These are phyloP conservation scores for Actinernus sp. DNA, from an alignment of 92 coral and sea anemone species.

Conservation along the genomic window DNA sequence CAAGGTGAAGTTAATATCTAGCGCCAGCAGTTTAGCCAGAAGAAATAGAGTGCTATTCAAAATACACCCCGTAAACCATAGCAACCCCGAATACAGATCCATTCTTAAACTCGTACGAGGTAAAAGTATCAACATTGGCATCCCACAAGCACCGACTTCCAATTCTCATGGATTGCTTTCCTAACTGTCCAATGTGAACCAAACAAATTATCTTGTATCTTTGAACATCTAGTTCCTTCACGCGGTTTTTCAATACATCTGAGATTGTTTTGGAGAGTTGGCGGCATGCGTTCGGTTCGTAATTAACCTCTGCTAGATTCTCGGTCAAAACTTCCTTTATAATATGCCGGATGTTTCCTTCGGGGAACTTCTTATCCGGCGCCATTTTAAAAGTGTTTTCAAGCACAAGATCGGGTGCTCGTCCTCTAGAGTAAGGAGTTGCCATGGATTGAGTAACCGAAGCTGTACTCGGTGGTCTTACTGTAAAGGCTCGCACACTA, in stretches of 20 bases:
- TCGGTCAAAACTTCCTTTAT: slow-evolving; percentile 79
- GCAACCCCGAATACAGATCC: slow-evolving; percentile 92
- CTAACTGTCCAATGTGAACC: slow-evolving; percentile 94
- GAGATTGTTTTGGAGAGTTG: slow-evolving; percentile 87
- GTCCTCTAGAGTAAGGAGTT: slow-evolving; percentile 54
- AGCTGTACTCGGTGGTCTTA: slow-evolving; percentile 46
- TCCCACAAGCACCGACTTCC: slow-evolving; percentile 99
- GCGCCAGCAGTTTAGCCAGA: no score
- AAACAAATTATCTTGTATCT: slow-evolving; percentile 88
- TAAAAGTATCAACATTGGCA: slow-evolving; percentile 72
- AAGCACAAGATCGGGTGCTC: slow-evolving; percentile 36
- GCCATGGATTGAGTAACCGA: slow-evolving; percentile 50
- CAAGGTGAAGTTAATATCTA: no score
- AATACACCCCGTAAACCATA: slow-evolving; percentile 88
- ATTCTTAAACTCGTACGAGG: slow-evolving; percentile 83
- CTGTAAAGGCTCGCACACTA: not conserved
- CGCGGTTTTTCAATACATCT: slow-evolving; percentile 76
- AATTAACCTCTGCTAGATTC: slow-evolving; percentile 71
- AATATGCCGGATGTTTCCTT: slow-evolving; percentile 61
- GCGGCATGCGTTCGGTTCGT: slow-evolving; percentile 89
- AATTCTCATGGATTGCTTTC: slow-evolving; percentile 81
- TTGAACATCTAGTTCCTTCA: slow-evolving; percentile 80
- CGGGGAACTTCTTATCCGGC: slow-evolving; percentile 84
- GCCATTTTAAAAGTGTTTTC: slow-evolving; percentile 88
- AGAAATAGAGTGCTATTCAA: slow-evolving; percentile 83